These are phyloP conservation scores for Heliothis subflexa DNA, from an alignment of 1,140 invertebrate species.

Conservation along the genomic window DNA sequence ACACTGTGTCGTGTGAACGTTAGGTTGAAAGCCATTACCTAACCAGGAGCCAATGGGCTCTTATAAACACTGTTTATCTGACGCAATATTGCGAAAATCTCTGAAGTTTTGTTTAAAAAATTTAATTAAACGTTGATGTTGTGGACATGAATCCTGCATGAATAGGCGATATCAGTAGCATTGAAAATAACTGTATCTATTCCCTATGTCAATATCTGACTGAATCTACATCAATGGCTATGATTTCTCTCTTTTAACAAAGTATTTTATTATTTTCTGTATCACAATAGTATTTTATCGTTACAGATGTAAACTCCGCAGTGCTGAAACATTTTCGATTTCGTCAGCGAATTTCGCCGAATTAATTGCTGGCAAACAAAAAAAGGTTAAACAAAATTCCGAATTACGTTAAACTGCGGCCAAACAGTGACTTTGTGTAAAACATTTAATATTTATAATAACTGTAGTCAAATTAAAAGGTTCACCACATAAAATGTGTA, in stretches of 20 bases:
- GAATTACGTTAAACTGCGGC: constrained; percentile 31
- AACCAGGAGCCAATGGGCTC: constrained; percentile 25
- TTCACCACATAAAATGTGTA: constrained; percentile 40
- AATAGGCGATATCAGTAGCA: background rate
- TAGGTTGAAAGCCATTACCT: constrained; percentile 25
- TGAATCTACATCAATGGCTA: background rate
- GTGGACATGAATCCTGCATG: background rate
- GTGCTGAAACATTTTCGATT: constrained; percentile 22
- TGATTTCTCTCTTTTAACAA: background rate
- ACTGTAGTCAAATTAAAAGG: constrained; percentile 32
- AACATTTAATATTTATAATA: constrained; percentile 33
- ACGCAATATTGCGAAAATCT: background rate
- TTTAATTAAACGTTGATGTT: background rate
- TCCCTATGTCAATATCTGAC: background rate
- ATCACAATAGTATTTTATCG: constrained; percentile 5
- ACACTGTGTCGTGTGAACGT: constrained; percentile 31
- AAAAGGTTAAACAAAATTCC: constrained; percentile 1
- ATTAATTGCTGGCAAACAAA: constrained; percentile 31
- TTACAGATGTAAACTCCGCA: background rate
- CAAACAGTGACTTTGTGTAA: background rate
- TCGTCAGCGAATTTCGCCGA: constrained; percentile 19
- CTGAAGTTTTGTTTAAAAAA: no score
- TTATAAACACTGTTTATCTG: constrained; percentile 19
- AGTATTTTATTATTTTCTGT: background rate
- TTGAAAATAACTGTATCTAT: background rate